These are phyloP conservation scores for Chloropsis cyanopogon DNA, from an alignment of 2,113 vertebrate species.

Conservation along the genomic window DNA sequence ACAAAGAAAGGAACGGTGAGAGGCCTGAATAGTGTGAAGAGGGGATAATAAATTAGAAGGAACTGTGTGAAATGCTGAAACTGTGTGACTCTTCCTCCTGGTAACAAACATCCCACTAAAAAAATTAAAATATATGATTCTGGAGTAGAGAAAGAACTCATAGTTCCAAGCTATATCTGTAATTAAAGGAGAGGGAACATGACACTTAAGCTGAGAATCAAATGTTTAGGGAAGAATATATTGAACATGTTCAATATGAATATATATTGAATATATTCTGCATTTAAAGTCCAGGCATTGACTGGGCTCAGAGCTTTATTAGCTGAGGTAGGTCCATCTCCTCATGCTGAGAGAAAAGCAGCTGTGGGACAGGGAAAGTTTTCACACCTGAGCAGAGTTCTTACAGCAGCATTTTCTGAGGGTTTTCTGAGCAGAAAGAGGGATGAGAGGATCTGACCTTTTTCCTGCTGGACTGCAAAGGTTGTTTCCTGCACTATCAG, in stretches of 20 bases:
- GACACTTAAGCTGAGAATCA: not conserved
- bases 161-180: not conserved
- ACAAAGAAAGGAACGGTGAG: not conserved
- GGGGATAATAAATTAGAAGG: not conserved
- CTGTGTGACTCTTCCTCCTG: not conserved
- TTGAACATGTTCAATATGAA: not conserved
- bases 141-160: not conserved
- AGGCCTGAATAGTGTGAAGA: not conserved
- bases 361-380: not conserved
- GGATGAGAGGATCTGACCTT: not conserved
- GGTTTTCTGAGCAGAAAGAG: constrained; percentile 40
- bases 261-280: not conserved
- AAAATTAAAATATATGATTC: not conserved
- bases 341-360: not conserved
- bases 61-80: not conserved
- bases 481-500: constrained; percentile 60
- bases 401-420: not conserved
- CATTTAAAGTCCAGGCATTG: not conserved
- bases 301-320: not conserved
- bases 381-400: not conserved
- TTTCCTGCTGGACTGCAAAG: constrained; percentile 55
- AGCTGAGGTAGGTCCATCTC: not conserved
- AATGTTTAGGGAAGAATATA: not conserved
- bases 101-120: not conserved
- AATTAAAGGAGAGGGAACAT: not conserved